Evolutionary conservation across 1,140 invertebrate species (phyloP).

Genomic region (Achroia grisella): DNA sequence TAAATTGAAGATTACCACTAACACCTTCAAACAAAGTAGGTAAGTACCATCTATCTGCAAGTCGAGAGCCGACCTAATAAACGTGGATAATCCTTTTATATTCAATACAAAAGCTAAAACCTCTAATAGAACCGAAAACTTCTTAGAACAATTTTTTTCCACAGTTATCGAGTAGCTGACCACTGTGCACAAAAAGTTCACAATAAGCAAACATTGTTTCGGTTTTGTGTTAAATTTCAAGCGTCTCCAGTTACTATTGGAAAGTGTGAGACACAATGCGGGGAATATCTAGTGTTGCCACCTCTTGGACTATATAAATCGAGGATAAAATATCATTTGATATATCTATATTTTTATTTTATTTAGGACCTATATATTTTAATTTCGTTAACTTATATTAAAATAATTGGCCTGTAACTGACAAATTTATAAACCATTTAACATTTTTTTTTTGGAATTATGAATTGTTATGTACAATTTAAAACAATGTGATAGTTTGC

Average conservation of each 20-base stretch:
- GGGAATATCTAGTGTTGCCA: not conserved
- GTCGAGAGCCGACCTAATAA: slow-evolving; percentile 16
- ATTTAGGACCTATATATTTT: no score
- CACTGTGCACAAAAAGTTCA: slow-evolving; percentile 8
- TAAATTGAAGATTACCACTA: slow-evolving; percentile 3
- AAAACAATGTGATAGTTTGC: no score
- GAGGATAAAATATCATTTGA: no score
- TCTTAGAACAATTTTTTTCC: slow-evolving; percentile 18
- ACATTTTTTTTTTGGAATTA: no score
- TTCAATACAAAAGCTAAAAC: slow-evolving; percentile 9
- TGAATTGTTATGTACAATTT: no score
- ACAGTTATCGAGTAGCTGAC: slow-evolving; percentile 13
- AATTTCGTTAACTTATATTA: no score
- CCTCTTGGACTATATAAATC: no score
- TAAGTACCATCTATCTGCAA: not conserved
- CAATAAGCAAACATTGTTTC: slow-evolving; percentile 1
- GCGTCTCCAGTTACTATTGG: slow-evolving; percentile 14
- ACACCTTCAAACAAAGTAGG: slow-evolving; percentile 25
- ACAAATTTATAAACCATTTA: no score
- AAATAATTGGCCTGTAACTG: no score
- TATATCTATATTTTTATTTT: no score
- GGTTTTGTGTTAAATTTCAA: slow-evolving; percentile 13
- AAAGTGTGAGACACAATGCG: slow-evolving; percentile 16
- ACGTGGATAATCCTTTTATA: slow-evolving; percentile 22
- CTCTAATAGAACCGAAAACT: slow-evolving; percentile 16